Evolutionary conservation across 1,140 invertebrate species (phyloP), one percentile per base, ranked within the genome.

Genomic region (Coelopa frigida): DNA sequence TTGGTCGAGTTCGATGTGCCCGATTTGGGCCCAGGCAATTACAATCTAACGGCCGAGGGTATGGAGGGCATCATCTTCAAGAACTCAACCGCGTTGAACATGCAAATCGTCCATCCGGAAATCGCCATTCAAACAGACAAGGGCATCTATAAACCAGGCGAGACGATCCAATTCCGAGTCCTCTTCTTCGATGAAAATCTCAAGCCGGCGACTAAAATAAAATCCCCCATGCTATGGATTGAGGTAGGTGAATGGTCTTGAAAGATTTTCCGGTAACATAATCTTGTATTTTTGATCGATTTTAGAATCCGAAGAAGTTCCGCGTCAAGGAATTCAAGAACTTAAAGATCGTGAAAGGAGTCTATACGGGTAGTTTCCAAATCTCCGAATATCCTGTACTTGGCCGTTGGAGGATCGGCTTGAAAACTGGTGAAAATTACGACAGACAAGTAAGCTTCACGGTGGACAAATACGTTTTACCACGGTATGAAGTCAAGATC

Each of bases 111-210:
- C 54, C 81, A 56, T 24, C 46, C 57, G 4, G 57, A 62, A 21
- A 78, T 88, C 29, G 91, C 95, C 56, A 81, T 97, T 46, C 93
- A 97, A 69, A 95, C 92, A 0, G 94, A 98, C 68, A 90, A 93
- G 71, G 82, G 87, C 2, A 84, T 95, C 45, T 98, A 97, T 66
- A 89, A 94, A 64, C 92, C 92, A 1, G 84, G 85, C 14, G 81
- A 87, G 57, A 81, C 78, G 47, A 79, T 97, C 20, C 78, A 85
- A 58, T 95, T 94, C 59, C 78, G 93, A 49, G 81, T 86, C n/a
- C 72, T 97, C 41, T 78, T 88, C 23, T 69, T 93, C 24, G 83
- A 88, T 66, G 80, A 84, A 5, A 77, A 83, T 54, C 65, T 94
- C 20, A 80, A 80, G 54, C 89, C 68, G 1, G 51, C 44, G 81